Evolutionary conservation across 1,140 invertebrate species (phyloP).

Genomic region (Neodiprion pinetum): DNA sequence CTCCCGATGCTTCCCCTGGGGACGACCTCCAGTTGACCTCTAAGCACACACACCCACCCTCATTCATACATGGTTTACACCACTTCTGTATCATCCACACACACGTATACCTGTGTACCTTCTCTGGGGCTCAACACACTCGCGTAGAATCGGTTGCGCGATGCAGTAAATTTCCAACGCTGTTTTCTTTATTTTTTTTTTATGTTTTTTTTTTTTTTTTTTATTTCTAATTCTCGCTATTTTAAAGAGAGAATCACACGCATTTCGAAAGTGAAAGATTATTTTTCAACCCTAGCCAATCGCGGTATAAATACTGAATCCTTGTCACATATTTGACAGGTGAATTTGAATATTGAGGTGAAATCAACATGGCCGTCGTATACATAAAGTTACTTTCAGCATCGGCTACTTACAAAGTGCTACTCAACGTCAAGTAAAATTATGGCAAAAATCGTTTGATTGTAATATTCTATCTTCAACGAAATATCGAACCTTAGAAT

Average conservation of each 20-base stretch:
- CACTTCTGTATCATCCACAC: not conserved
- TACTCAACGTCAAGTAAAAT: too few species aligned
- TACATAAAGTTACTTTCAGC: too few species aligned
- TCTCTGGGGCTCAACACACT: not conserved
- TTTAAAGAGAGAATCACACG: not conserved
- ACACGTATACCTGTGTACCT: conserved; percentile 1
- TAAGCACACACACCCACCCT: conserved; percentile 52
- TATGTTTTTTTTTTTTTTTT: too few species aligned
- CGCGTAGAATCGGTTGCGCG: not conserved
- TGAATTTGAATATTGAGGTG: too few species aligned
- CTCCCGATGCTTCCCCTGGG: conserved; percentile 46
- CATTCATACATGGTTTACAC: conserved; percentile 54
- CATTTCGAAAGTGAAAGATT: not conserved
- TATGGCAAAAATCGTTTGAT: too few species aligned
- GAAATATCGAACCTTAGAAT: too few species aligned
- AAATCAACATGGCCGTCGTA: too few species aligned
- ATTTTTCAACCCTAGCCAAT: not conserved
- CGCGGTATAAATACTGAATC: not conserved
- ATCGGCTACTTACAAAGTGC: too few species aligned
- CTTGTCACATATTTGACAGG: not conserved
- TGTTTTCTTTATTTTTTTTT: not conserved
- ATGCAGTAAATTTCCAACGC: not conserved
- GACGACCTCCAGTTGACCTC: conserved; percentile 60
- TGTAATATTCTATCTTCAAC: too few species aligned
- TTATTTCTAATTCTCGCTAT: too few species aligned